A percentile compares a stretch with the other conserved stretches of the same genome.
Conservation (phyloP, 2,888 invertebrate genomes). For the Parnassius orleans region DNA sequence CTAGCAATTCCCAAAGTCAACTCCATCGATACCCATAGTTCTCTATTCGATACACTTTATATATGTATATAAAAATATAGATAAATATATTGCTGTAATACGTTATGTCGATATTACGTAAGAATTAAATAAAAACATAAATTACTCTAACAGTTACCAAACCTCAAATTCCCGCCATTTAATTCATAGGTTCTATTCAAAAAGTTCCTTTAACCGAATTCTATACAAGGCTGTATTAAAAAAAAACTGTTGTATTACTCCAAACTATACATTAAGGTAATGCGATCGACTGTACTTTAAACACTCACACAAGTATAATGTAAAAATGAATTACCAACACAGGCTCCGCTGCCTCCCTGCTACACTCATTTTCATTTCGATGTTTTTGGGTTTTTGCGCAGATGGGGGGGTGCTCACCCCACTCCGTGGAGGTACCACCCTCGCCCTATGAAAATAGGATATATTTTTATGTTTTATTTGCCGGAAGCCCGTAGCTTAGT, state of each 20-base stretch:
- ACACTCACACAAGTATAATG: constrained; percentile 78
- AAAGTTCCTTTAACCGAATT: constrained; percentile 5
- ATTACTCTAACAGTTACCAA: too few relatives aligned
- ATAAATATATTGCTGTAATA: too few relatives aligned
- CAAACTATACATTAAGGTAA: constrained; percentile 39
- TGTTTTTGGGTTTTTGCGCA: constrained; percentile 82
- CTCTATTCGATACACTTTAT: too few relatives aligned
- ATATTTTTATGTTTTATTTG: constrained; percentile 82
- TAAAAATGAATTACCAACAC: constrained; percentile 82
- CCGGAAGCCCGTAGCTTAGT: constrained; percentile 80
- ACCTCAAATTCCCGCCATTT: constrained; percentile 2
- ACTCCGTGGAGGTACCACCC: constrained; percentile 48
- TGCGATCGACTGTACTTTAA: constrained; percentile 72
- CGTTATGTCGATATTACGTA: not conserved
- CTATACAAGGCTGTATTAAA: not conserved
- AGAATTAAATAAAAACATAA: not conserved
- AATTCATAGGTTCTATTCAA: not conserved
- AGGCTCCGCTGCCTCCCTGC: constrained; percentile 63
- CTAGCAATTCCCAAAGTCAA: too few relatives aligned
- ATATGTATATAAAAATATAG: too few relatives aligned
- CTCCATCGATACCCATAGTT: too few relatives aligned
- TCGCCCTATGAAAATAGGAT: constrained; percentile 81
- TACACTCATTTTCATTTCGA: constrained; percentile 82
- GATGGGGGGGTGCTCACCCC: constrained; percentile 50
- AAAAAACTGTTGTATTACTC: constrained; percentile 14